These are phyloP conservation scores for Cephus spinipes DNA, from an alignment of 2,888 invertebrate species.

Conservation along the genomic window DNA sequence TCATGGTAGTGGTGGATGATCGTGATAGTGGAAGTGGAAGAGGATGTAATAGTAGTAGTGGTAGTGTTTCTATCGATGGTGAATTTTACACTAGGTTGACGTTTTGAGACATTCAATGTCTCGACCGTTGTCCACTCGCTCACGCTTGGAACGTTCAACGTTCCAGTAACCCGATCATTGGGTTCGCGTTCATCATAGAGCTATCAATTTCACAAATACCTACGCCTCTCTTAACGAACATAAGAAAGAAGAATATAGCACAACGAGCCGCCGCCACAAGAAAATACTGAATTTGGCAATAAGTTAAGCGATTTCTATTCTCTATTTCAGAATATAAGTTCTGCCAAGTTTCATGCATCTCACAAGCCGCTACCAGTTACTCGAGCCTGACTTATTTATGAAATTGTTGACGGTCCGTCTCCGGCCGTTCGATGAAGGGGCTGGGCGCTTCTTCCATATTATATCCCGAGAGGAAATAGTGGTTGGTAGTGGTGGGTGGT, in stretches of 20 bases:
- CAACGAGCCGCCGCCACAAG: conserved; percentile 50
- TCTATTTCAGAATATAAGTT: conserved; percentile 30
- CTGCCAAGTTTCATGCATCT: conserved; percentile 42
- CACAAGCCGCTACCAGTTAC: conserved; percentile 51
- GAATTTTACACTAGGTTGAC: background rate
- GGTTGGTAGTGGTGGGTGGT: conserved; percentile 25
- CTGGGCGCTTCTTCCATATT: conserved; percentile 35
- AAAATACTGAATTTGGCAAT: conserved; percentile 66
- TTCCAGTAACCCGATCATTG: conserved; percentile 29
- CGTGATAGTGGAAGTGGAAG: conserved; percentile 1
- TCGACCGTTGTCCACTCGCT: conserved; percentile 35
- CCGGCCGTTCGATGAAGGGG: conserved; percentile 35
- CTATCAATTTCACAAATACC: conserved; percentile 44
- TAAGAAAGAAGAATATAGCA: conserved; percentile 41
- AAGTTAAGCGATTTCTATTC: conserved; percentile 55
- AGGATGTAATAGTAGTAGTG: background rate
- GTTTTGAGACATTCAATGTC: conserved; percentile 28
- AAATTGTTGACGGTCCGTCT: conserved; percentile 41
- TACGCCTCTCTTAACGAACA: conserved; percentile 29
- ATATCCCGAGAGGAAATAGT: conserved; percentile 32
- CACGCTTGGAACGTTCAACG: conserved; percentile 27
- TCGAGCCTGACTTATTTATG: conserved; percentile 39
- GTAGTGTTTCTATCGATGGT: background rate
- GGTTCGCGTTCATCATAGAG: conserved; percentile 22
- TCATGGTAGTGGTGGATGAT: background rate